phyloP scores from a whole-genome alignment of 2,888 invertebrate genomes.

The Hyles lineata region DNA sequence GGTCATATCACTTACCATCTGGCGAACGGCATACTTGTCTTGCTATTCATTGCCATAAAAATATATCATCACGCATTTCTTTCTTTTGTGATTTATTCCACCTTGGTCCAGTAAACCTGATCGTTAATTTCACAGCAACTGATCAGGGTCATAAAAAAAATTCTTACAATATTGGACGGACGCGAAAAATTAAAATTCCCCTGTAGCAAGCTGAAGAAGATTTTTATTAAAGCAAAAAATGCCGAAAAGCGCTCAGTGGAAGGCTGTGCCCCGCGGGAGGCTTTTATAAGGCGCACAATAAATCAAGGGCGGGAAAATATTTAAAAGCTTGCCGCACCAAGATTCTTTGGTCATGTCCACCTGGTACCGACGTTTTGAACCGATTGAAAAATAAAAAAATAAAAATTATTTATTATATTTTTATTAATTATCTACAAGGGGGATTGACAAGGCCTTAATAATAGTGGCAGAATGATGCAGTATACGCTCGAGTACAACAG shows the following conservation, averaged over 20 bases:
- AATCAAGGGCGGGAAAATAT: conserved; percentile 81
- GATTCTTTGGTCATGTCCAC: conserved; percentile 74
- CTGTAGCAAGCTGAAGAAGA: conserved; percentile 50
- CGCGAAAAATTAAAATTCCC: conserved; percentile 70
- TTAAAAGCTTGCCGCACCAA: conserved; percentile 80
- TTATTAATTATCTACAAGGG: too few relatives aligned
- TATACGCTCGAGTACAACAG: too few relatives aligned
- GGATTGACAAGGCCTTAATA: too few relatives aligned
- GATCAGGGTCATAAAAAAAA: conserved; percentile 53
- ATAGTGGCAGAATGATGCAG: too few relatives aligned
- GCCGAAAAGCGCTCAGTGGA: conserved; percentile 54
- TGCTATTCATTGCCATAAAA: too few relatives aligned
- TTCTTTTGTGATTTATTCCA: conserved; percentile 29
- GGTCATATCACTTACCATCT: too few relatives aligned
- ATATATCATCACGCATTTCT: too few relatives aligned
- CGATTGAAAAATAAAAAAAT: background rate
- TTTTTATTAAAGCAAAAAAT: conserved; percentile 63
- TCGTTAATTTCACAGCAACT: conserved; percentile 67
- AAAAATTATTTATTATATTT: background rate
- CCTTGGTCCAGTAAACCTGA: conserved; percentile 39
- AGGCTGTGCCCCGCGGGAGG: conserved; percentile 60
- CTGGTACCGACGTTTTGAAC: conserved; percentile 48
- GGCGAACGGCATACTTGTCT: too few relatives aligned
- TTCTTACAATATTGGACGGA: conserved; percentile 64
- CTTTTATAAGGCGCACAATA: conserved; percentile 76